Evolutionary conservation across 2,113 vertebrate species (phyloP).

Genomic region (Psilopsiagon aymara): DNA sequence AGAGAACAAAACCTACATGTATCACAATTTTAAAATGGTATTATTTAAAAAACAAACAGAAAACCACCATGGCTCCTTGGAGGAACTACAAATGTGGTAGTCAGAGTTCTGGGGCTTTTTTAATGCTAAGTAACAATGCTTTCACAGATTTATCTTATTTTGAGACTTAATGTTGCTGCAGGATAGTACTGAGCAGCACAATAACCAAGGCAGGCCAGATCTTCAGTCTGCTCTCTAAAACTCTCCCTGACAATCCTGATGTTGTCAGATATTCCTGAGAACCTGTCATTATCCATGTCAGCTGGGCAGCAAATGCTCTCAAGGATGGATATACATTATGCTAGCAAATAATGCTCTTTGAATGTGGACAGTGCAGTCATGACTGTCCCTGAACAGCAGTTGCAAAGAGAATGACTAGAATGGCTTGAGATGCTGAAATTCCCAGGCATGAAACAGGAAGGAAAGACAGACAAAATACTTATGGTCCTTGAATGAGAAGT

Average conservation of each 20-base stretch:
- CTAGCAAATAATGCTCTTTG: background rate
- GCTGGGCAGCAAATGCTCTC: background rate
- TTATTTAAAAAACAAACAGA: background rate
- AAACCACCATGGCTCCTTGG: background rate
- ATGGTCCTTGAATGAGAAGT: background rate
- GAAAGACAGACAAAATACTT: background rate
- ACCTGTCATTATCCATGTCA: background rate
- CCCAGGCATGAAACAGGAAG: background rate
- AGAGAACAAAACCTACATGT: background rate
- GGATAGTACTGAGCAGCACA: background rate
- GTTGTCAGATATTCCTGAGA: background rate
- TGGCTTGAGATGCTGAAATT: background rate
- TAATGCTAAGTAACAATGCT: background rate
- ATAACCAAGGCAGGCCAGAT: background rate
- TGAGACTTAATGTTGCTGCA: background rate
- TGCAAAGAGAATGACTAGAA: background rate
- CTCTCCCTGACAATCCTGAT: background rate
- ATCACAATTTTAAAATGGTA: background rate
- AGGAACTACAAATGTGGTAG: background rate
- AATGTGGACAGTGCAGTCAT: background rate
- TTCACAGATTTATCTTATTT: background rate
- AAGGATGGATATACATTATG: background rate
- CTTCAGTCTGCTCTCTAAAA: background rate
- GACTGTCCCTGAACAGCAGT: background rate
- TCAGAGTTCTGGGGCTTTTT: rapidly evolving